Evolutionary conservation across 2,113 vertebrate genomes (phyloP).

Genomic region (Bufo bufo): DNA sequence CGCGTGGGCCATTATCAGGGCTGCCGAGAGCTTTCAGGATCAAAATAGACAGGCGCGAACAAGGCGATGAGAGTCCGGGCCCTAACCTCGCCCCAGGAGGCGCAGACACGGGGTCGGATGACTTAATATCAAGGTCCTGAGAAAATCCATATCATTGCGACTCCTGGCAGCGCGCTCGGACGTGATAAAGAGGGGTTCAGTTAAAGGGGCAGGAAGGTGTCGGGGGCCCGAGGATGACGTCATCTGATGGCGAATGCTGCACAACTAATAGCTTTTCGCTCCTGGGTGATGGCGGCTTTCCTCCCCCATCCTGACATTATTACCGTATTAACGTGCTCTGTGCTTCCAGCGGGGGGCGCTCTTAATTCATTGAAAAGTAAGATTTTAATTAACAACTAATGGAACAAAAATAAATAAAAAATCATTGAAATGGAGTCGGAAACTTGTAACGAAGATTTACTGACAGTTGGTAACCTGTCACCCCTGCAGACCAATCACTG

Average conservation of each 20-base stretch:
- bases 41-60: constrained; percentile 51
- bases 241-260: not conserved
- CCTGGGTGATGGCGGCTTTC: no score
- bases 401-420: no score
- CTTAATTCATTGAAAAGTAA: no score
- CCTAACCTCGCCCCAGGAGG: not conserved
- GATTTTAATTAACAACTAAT: no score
- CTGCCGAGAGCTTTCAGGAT: constrained; percentile 52
- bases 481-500: no score
- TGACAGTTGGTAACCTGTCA: no score
- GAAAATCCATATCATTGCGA: not conserved
- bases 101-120: not conserved
- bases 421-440: no score
- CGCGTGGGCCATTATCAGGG: constrained; percentile 72
- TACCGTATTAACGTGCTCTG: no score
- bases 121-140: not conserved
- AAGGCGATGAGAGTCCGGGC: constrained; percentile 4
- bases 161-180: not conserved
- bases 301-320: no score
- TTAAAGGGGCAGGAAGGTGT: not conserved
- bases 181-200: not conserved
- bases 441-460: no score
- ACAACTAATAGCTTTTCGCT: no score
- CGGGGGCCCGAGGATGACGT: not conserved
- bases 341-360: no score